Evolutionary conservation across 2,797 vertebrate species (phyloP).

Genomic region (Novumbra hubbsi): DNA sequence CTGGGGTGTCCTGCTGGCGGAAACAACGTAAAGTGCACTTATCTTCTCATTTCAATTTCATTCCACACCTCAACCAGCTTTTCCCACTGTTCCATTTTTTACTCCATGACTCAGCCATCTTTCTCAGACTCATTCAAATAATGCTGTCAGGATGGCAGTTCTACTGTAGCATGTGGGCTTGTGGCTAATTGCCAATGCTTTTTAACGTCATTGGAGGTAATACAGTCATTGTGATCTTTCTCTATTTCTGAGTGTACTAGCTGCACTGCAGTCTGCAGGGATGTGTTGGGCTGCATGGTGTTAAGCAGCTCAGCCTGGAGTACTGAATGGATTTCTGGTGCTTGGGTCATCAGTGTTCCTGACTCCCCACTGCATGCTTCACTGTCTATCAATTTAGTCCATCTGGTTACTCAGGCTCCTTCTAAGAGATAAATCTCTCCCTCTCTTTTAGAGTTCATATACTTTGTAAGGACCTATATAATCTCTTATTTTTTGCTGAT

Average conservation of each 20-base stretch:
- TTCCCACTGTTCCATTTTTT: conserved; percentile 38
- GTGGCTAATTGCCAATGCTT: conserved; percentile 67
- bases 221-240: neutral
- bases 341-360: conserved; percentile 48
- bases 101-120: conserved; percentile 62
- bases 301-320: conserved; percentile 41
- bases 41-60: conserved; percentile 22
- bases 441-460: conserved; percentile 27
- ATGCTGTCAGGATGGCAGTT: conserved; percentile 61
- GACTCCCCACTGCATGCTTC: conserved; percentile 59
- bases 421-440: conserved; percentile 53
- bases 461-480: neutral
- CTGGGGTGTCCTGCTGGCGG: neutral
- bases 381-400: conserved; percentile 69
- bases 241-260: neutral
- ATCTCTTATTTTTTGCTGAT: neutral
- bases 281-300: conserved; percentile 35
- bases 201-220: conserved; percentile 49
- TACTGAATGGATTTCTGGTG: conserved; percentile 36
- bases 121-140: conserved; percentile 63
- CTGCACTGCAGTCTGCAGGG: conserved; percentile 1
- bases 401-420: conserved; percentile 56
- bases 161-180: conserved; percentile 51
- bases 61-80: conserved; percentile 24
- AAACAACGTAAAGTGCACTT: neutral